These are phyloP conservation scores for Zosterops pallidus DNA, from an alignment of 2,113 vertebrate genomes.

Conservation along the genomic window DNA sequence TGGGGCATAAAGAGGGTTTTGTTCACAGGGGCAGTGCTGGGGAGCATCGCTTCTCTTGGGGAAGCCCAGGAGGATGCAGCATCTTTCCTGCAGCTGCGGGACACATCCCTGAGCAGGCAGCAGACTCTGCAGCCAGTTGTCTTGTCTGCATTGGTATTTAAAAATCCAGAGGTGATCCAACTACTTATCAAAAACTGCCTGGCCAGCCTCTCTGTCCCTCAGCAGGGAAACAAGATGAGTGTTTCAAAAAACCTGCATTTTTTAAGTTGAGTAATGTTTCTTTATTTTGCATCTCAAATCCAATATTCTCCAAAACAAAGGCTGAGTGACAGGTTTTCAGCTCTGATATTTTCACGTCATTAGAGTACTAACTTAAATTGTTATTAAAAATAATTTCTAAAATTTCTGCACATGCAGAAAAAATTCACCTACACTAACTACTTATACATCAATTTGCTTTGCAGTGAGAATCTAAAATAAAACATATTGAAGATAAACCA, in stretches of 20 bases:
- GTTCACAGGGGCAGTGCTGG: not conserved
- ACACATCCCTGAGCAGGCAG: not conserved
- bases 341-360: not conserved
- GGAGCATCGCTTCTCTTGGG: not conserved
- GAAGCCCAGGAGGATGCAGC: not conserved
- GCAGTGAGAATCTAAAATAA: not conserved
- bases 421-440: not conserved
- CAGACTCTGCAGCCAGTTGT: not conserved
- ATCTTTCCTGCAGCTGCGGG: not conserved
- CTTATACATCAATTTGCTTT: not conserved
- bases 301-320: not conserved
- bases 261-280: not conserved
- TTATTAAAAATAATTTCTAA: not conserved
- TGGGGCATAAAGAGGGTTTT: not conserved
- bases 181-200: not conserved
- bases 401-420: not conserved
- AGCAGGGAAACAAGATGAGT: accelerated
- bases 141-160: accelerated
- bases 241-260: not conserved
- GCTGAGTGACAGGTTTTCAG: not conserved
- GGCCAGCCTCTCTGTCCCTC: not conserved
- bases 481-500: not conserved
- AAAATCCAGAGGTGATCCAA: not conserved
- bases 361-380: not conserved
- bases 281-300: not conserved